phyloP scores from a whole-genome alignment of 2,797 vertebrate species.

The Bovichtus diacanthus region DNA sequence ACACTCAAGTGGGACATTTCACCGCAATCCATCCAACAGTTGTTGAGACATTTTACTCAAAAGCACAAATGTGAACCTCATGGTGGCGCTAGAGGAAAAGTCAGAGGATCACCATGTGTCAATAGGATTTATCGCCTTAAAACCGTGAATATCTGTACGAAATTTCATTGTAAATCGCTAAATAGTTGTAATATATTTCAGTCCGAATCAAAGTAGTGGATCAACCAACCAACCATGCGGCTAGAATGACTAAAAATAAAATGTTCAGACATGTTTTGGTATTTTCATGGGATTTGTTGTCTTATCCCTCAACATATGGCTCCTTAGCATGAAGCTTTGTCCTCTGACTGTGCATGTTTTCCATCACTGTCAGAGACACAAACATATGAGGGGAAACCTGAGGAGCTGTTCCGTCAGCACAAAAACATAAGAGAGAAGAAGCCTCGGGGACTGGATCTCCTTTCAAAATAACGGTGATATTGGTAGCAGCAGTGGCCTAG shows the following conservation, averaged over 20 bases:
- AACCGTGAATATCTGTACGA: background rate
- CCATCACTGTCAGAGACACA: conserved; percentile 39
- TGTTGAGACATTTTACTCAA: background rate
- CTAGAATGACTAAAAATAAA: conserved; percentile 13
- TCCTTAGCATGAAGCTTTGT: conserved; percentile 24
- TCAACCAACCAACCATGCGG: background rate
- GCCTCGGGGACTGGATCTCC: conserved; percentile 42
- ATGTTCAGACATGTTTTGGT: background rate
- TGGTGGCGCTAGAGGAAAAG: background rate
- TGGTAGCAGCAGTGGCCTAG: conserved; percentile 37
- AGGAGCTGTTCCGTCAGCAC: conserved; percentile 57
- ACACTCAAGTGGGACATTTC: background rate
- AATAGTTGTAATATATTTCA: background rate
- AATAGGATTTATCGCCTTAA: background rate
- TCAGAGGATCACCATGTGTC: background rate
- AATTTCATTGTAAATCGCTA: background rate
- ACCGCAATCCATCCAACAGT: background rate
- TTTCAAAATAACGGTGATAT: conserved; percentile 72
- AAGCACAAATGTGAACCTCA: background rate
- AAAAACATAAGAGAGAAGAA: conserved; percentile 51
- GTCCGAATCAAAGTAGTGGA: background rate
- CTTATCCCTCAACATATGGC: background rate
- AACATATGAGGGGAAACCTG: conserved; percentile 50
- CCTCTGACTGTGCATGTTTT: conserved; percentile 56
- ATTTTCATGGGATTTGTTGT: background rate